Evolutionary conservation across 2,113 vertebrate species (phyloP), one percentile per base, ranked within the genome.

Genomic region (Pithys albifrons): DNA sequence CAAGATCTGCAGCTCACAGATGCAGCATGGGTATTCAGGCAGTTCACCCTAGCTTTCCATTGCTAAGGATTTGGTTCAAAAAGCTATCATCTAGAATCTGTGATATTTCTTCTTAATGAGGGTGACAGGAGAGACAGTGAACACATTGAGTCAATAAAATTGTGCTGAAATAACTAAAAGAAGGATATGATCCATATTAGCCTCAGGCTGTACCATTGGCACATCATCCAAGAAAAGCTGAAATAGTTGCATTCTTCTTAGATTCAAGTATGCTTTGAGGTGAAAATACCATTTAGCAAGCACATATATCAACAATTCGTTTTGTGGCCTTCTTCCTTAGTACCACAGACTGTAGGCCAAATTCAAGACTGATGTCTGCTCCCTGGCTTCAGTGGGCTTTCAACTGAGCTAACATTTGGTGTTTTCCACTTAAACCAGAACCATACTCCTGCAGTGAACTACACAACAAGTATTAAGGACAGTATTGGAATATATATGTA

Each of bases 211-310:
- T 75, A 93, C 45, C 54, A 65, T 19, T 96, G 96, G 92, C 95
- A 93, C 54, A 62, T 67, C 94, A 93, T 91, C 88, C 93, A 95
- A 95, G 94, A 91, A 89, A 91, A 91, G 77, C 54, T 92, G 85
- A 86, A 96, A 91, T 81, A 71, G 79, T 49, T 88, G 85, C 92
- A 89, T 87, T 91, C 82, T 97, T 91, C 69, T 69, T 52, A 85
- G 72, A 82, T 74, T 85, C 93, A 94, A 95, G 88, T 90, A 95
- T 83, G 90, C 83, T 94, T 97, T 97, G 94, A 96, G 91, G 91
- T 88, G 48, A 91, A 97, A 96, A 96, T 78, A 93, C 74, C 88
- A 49, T 85, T 93, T 92, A 95, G 65, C 52, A 85, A 94, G 71
- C 58, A 71, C 55, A 91, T 96, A 95, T 58, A 92, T 95, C 86